These are phyloP conservation scores for Eudemis profundana DNA, from an alignment of 2,888 invertebrate species.

Conservation along the genomic window DNA sequence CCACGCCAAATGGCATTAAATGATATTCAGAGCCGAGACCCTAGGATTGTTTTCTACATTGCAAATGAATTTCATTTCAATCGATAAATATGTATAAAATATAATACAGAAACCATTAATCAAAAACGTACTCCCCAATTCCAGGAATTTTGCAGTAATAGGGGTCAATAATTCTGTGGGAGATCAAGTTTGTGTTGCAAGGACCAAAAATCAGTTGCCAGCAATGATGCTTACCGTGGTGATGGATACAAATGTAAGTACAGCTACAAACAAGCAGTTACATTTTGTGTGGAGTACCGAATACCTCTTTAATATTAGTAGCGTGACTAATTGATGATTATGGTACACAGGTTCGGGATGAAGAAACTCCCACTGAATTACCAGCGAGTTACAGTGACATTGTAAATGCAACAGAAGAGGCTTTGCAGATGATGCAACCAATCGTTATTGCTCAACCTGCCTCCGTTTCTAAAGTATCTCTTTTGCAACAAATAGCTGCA, in stretches of 20 bases:
- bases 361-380: not conserved
- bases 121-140: not conserved
- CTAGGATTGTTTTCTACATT: too few species aligned
- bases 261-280: too few species aligned
- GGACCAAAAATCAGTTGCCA: conserved; percentile 23
- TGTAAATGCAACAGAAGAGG: conserved; percentile 12
- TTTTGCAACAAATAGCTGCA: conserved; percentile 23
- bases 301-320: too few species aligned
- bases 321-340: too few species aligned
- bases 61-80: too few species aligned
- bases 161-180: conserved; percentile 21
- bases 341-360: too few species aligned
- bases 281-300: too few species aligned
- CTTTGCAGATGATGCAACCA: conserved; percentile 17
- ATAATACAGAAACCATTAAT: too few species aligned
- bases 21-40: too few species aligned
- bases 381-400: conserved; percentile 1
- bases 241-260: conserved; percentile 5
- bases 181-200: conserved; percentile 21
- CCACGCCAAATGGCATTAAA: too few species aligned
- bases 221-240: conserved; percentile 25
- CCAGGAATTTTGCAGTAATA: conserved; percentile 32
- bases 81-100: too few species aligned
- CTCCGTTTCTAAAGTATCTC: not conserved
- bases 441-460: conserved; percentile 15